These are phyloP conservation scores for Chaetodon trifascialis DNA, from an alignment of 2,113 vertebrate genomes.

Conservation along the genomic window DNA sequence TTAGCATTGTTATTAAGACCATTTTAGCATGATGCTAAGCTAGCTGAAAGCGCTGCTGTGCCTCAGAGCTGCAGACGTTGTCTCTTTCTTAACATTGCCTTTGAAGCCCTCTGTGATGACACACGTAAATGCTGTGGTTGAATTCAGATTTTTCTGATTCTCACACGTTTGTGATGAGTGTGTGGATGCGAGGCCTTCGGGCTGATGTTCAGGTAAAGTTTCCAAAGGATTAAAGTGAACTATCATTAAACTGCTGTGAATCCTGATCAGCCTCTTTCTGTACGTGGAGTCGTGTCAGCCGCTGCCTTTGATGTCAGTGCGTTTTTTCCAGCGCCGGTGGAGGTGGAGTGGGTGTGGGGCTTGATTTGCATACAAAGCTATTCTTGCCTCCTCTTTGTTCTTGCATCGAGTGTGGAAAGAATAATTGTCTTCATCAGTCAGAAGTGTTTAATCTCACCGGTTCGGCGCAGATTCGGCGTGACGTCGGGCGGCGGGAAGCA, in stretches of 20 bases:
- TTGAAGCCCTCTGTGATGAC: neutral
- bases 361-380: conserved; percentile 72
- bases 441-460: conserved; percentile 49
- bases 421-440: conserved; percentile 65
- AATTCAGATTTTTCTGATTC: neutral
- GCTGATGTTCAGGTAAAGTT: conserved; percentile 42
- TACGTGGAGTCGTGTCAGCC: conserved; percentile 50
- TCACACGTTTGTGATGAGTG: conserved; percentile 6
- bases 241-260: conserved; percentile 48
- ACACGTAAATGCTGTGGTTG: neutral
- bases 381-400: conserved; percentile 66
- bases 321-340: conserved; percentile 37
- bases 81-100: neutral
- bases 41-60: neutral
- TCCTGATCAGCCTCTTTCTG: conserved; percentile 50
- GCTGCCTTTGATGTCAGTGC: conserved; percentile 66
- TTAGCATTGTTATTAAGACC: neutral
- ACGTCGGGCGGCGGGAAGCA: conserved; percentile 5
- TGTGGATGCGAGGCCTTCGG: neutral
- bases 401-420: conserved; percentile 32
- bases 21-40: neutral
- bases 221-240: conserved; percentile 53
- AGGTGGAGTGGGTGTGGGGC: conserved; percentile 8
- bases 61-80: neutral
- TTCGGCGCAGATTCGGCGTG: conserved; percentile 34